A percentile compares a stretch with the other conserved stretches of the same genome.
Evolutionary conservation across 2,113 vertebrate genomes (phyloP).

Genomic region (Limanda limanda): DNA sequence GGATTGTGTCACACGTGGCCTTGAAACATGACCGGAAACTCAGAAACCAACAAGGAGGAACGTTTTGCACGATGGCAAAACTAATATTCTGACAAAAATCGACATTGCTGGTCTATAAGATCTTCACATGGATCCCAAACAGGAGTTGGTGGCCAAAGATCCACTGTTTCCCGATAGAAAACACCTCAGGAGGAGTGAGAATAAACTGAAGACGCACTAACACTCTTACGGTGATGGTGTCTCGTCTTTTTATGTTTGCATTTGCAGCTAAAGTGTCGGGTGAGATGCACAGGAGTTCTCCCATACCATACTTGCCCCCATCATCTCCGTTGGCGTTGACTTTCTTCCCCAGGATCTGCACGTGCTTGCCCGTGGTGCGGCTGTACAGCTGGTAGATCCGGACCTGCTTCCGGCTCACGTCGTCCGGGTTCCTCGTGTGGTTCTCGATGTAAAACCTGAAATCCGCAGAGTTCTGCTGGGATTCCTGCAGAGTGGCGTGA

Average conservation of each 20-base stretch:
- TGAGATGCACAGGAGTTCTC: slow-evolving; percentile 78
- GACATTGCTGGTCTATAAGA: not conserved
- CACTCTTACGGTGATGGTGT: not conserved
- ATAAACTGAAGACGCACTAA: not conserved
- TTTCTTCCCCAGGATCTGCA: slow-evolving; percentile 85
- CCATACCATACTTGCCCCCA: slow-evolving; percentile 88
- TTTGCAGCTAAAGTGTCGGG: slow-evolving; percentile 41
- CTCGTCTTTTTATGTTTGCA: not conserved
- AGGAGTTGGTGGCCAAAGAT: too few relatives aligned
- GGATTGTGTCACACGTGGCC: not conserved
- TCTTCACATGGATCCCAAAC: too few relatives aligned
- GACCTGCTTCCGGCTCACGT: slow-evolving; percentile 85
- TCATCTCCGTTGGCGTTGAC: slow-evolving; percentile 88
- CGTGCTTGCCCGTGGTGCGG: slow-evolving; percentile 84
- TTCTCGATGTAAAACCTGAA: slow-evolving; percentile 86
- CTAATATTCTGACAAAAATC: not conserved
- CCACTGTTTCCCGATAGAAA: too few relatives aligned
- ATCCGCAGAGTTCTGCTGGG: slow-evolving; percentile 82
- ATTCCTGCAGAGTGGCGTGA: slow-evolving; percentile 74
- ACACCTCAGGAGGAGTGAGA: not conserved
- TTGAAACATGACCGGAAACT: too few relatives aligned
- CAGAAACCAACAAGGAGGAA: not conserved
- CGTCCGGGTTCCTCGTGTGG: slow-evolving; percentile 84
- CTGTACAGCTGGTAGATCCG: slow-evolving; percentile 87
- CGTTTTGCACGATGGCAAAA: not conserved